Conservation (phyloP, 2,888 invertebrate genomes). For the Chrysina gloriosa region DNA sequence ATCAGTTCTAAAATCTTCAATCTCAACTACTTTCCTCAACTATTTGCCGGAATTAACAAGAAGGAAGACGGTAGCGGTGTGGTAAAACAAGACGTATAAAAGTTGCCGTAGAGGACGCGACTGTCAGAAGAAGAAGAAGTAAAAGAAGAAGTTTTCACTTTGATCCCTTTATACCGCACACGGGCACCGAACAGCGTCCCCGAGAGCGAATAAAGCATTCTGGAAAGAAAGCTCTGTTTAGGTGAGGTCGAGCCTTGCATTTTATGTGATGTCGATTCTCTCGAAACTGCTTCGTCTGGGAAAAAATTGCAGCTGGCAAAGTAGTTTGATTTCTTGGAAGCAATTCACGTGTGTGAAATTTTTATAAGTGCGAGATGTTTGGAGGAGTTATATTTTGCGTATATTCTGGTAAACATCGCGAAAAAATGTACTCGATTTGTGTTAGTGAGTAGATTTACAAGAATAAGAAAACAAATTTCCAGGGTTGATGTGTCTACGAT, state of each 20-base stretch:
- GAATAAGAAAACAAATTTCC: too few species aligned
- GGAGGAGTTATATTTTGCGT: constrained; percentile 69
- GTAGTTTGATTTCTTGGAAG: not conserved
- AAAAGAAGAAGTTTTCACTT: constrained; percentile 51
- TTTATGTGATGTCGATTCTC: constrained; percentile 46
- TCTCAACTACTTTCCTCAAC: constrained; percentile 9
- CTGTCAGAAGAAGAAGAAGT: constrained; percentile 9
- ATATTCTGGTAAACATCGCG: too few species aligned
- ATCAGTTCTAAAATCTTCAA: constrained; percentile 11
- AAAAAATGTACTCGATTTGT: too few species aligned
- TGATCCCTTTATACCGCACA: constrained; percentile 56
- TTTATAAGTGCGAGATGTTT: not conserved
- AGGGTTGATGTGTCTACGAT: too few species aligned
- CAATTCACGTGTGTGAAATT: not conserved
- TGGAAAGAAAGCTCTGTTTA: constrained; percentile 46
- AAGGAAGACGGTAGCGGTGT: not conserved
- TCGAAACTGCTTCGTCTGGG: constrained; percentile 27
- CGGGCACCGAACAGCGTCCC: constrained; percentile 50
- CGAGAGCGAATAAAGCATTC: constrained; percentile 52
- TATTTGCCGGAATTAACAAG: constrained; percentile 20
- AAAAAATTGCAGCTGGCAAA: not conserved
- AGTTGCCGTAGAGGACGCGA: constrained; percentile 23
- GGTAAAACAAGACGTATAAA: constrained; percentile 28
- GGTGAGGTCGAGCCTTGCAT: constrained; percentile 51
- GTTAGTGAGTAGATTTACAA: too few species aligned